A percentile compares a stretch with the other conserved stretches of the same genome.
Evolutionary conservation across 2,888 invertebrate species (phyloP).

Genomic region (Gastracanthus pulcherrimus): DNA sequence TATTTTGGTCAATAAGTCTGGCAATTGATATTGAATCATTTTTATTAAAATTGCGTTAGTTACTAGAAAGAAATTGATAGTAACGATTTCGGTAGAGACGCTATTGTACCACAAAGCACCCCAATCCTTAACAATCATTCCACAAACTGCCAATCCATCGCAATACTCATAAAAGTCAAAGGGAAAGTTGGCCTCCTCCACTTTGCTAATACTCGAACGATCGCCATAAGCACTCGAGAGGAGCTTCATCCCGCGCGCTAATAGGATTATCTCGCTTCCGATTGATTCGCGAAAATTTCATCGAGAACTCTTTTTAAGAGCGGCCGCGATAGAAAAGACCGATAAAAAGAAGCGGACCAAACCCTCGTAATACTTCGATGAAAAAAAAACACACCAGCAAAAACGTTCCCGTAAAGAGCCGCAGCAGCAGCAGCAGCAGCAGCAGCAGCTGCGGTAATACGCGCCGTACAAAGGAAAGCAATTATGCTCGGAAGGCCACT

Average conservation of each 20-base stretch:
- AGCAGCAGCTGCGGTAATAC: slow-evolving; percentile 1
- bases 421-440: background rate
- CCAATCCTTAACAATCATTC: no score
- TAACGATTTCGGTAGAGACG: no score
- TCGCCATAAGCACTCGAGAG: background rate
- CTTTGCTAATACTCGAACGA: background rate
- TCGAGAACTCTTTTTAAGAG: background rate
- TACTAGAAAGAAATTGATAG: no score
- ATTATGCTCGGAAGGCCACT: slow-evolving; percentile 43
- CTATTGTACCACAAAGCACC: no score
- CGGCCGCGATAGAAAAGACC: background rate
- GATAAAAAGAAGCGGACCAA: background rate
- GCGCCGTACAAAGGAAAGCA: slow-evolving; percentile 39
- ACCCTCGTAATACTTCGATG: background rate
- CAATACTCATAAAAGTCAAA: no score
- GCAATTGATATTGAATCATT: no score
- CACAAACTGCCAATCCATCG: no score
- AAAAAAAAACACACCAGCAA: background rate
- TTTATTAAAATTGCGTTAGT: no score
- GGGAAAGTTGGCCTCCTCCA: background rate
- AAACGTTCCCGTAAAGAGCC: background rate
- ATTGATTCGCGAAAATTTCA: slow-evolving; percentile 18
- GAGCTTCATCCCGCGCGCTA: background rate
- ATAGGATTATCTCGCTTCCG: slow-evolving; percentile 14
- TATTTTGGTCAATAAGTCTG: no score